phyloP scores from a whole-genome alignment of 2,797 vertebrate species.

The Hozukius guyotensis region DNA sequence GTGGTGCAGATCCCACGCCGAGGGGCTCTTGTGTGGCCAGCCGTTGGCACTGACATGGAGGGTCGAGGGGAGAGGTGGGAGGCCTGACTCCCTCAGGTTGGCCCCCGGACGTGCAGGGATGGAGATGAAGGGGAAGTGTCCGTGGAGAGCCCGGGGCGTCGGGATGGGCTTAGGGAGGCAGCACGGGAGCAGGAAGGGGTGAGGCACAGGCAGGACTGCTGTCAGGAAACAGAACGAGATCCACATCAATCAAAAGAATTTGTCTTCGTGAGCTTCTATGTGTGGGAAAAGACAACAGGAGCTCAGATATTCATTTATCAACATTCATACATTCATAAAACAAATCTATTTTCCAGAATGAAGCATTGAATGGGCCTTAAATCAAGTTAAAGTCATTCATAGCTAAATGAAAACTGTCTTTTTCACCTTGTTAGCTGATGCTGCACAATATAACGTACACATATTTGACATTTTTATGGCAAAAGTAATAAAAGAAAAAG shows the following conservation, averaged over 20 bases:
- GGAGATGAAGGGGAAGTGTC: conserved; percentile 56
- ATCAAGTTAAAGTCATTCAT: neutral
- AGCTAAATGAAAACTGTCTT: neutral
- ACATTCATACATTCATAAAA: neutral
- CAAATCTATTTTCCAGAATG: neutral
- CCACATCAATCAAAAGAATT: neutral
- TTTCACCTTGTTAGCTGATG: neutral
- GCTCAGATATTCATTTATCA: neutral
- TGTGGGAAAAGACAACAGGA: neutral
- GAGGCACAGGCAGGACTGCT: conserved; percentile 66
- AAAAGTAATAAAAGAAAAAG: neutral
- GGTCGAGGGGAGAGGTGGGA: conserved; percentile 25
- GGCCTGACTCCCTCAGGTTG: conserved; percentile 45
- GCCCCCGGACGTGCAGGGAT: conserved; percentile 37
- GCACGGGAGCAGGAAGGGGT: conserved; percentile 74
- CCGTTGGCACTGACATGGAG: conserved; percentile 26
- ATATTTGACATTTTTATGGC: neutral
- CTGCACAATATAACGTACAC: neutral
- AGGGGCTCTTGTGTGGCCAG: conserved; percentile 52
- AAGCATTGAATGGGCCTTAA: neutral
- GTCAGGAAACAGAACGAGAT: conserved; percentile 40
- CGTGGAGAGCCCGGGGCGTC: conserved; percentile 51
- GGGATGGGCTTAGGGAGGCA: conserved; percentile 73
- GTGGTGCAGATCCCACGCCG: conserved; percentile 61
- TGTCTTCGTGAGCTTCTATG: neutral